These are phyloP conservation scores for Agonopterix heracliana DNA, from an alignment of 2,888 invertebrate species.

Conservation along the genomic window DNA sequence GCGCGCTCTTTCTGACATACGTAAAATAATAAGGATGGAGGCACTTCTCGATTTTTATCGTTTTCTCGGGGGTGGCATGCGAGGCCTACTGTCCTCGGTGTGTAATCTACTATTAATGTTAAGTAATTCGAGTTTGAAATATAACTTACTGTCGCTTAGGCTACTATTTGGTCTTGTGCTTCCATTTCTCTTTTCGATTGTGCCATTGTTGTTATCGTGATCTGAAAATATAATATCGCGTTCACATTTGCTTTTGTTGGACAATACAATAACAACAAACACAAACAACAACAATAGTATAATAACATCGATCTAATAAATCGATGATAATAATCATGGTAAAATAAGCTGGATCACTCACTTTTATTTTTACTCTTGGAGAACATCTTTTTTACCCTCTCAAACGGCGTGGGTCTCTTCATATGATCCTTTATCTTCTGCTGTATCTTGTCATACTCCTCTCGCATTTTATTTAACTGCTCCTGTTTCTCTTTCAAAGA, in stretches of 20 bases:
- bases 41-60: too few relatives aligned
- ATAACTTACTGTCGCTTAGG: conserved; percentile 62
- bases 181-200: conserved; percentile 65
- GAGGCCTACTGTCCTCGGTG: too few relatives aligned
- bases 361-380: conserved; percentile 78
- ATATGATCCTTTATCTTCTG: conserved; percentile 83
- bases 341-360: conserved; percentile 27
- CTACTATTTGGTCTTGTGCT: conserved; percentile 66
- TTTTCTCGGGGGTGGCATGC: too few relatives aligned
- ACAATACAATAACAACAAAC: background rate
- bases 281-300: too few relatives aligned
- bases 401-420: conserved; percentile 88
- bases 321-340: too few relatives aligned
- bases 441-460: conserved; percentile 89
- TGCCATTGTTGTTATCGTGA: conserved; percentile 50
- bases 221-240: conserved; percentile 30
- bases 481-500: conserved; percentile 91
- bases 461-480: conserved; percentile 86
- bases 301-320: too few relatives aligned
- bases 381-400: conserved; percentile 85
- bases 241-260: too few relatives aligned
- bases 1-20: too few relatives aligned
- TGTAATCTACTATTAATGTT: too few relatives aligned
- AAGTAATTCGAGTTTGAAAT: background rate
- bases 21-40: too few relatives aligned